These are phyloP conservation scores for Marronus borbonicus DNA, from an alignment of 2,888 invertebrate genomes.

Conservation along the genomic window DNA sequence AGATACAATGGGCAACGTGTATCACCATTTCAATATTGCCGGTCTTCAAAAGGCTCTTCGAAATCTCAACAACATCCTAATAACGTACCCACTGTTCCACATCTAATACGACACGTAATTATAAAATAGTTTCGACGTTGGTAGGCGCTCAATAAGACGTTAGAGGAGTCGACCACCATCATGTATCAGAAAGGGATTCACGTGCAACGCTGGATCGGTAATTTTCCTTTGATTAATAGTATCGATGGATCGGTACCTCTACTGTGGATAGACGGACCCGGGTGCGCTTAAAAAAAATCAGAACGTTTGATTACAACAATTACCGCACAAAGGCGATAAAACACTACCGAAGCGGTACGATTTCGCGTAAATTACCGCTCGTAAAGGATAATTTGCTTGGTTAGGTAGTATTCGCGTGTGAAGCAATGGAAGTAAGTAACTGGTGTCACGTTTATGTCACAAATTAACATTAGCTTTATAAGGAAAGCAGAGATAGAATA, in stretches of 20 bases:
- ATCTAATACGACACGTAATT: constrained; percentile 40
- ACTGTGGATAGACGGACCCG: constrained; percentile 7
- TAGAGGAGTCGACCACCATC: constrained; percentile 41
- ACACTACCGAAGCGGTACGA: constrained; percentile 34
- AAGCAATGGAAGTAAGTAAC: constrained; percentile 33
- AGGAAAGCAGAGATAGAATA: neutral
- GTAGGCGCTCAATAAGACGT: constrained; percentile 39
- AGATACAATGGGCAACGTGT: neutral
- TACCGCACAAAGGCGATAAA: constrained; percentile 49
- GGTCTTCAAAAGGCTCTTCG: neutral
- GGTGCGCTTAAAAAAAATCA: constrained; percentile 43
- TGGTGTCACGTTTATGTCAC: constrained; percentile 36
- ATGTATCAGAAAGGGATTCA: constrained; percentile 46
- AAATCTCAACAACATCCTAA: constrained; percentile 25
- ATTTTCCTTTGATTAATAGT: constrained; percentile 56
- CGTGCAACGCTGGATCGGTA: constrained; percentile 48
- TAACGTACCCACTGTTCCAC: constrained; percentile 37
- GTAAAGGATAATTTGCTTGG: constrained; percentile 37
- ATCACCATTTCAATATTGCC: constrained; percentile 20
- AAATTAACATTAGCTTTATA: constrained; percentile 41
- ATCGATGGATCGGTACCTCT: constrained; percentile 46
- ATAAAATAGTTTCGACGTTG: constrained; percentile 42
- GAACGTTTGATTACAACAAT: constrained; percentile 49
- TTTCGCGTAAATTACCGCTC: constrained; percentile 35
- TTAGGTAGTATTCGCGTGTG: constrained; percentile 5